These are phyloP conservation scores for Sinopyrophorus schimmeli DNA, from an alignment of 2,888 invertebrate genomes.

Conservation along the genomic window DNA sequence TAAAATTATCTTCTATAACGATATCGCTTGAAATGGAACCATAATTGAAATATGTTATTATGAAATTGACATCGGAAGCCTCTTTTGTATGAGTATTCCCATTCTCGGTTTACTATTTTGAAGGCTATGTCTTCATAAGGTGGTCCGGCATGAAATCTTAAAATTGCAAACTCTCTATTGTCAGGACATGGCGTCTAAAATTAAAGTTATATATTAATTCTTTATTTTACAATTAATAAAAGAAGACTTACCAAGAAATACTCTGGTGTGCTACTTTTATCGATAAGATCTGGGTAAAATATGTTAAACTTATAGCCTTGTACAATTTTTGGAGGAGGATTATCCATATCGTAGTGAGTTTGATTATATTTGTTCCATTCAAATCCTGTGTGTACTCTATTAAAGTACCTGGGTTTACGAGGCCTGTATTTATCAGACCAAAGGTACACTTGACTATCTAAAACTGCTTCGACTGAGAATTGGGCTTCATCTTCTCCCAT, in stretches of 20 bases:
- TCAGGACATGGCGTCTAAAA: conserved; percentile 85
- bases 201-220: too few relatives aligned
- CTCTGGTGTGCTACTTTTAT: conserved; percentile 88
- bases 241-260: conserved; percentile 76
- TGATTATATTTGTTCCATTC: conserved; percentile 99
- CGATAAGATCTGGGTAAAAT: conserved; percentile 98
- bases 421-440: conserved; percentile 99
- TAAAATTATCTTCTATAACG: conserved; percentile 77
- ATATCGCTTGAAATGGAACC: conserved; percentile 99
- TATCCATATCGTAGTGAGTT: conserved; percentile 99
- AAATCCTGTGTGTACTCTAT: conserved; percentile 94
- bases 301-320: conserved; percentile 99
- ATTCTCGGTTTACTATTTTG: conserved; percentile 98
- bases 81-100: conserved; percentile 98
- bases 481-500: conserved; percentile 86
- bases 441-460: conserved; percentile 84
- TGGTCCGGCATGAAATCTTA: conserved; percentile 96
- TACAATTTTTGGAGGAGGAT: conserved; percentile 99
- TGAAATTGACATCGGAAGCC: conserved; percentile 99
- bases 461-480: conserved; percentile 86
- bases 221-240: background rate
- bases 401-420: conserved; percentile 96
- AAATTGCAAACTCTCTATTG: conserved; percentile 91
- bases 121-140: conserved; percentile 99
- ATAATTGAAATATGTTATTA: conserved; percentile 98